Evolutionary conservation across 2,797 vertebrate genomes (phyloP), one percentile per base, ranked within the genome.

Genomic region (Heteromormyrus szaboi): DNA sequence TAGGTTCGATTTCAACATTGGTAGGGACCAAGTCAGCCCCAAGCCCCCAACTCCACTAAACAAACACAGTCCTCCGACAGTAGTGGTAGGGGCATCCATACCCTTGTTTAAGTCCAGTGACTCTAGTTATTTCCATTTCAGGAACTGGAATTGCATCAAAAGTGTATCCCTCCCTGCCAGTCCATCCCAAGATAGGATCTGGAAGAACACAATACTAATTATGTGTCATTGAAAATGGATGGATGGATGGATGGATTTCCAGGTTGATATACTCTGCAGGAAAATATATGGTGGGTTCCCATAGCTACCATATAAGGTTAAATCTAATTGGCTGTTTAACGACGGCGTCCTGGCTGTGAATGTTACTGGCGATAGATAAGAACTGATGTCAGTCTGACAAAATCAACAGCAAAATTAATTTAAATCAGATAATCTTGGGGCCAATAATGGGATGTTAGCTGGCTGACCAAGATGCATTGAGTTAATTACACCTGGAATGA

Each of bases 391-490:
- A 53, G 54, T 41, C 59, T 68, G 33, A 54, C n/a, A 25, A 41
- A 76, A 68, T 87, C 54, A 87, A 46, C 46, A 22, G 51, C 65
- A 53, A 89, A 89, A 89, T 86, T 48, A 81, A 86, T 87, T 89
- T 68, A 87, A 59, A 79, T 81, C 48, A 25, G 68, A 54, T 76
- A 17, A 29, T 41, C 59, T 44, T 68, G 12, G 85, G 48, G 48
- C 62, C 85, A 87, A 56, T 89, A 88, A 88, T 84, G 17, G 56
- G 44, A 65, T 51, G 83, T 85, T 85, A 89, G 81, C 81, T 51
- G 17, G 88, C 88, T 89, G 83, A 86, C 88, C 84, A 89, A 89
- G 88, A 86, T 76, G 19, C 53, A 89, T 86, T 86, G 84, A 89
- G 46, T 89, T 86, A 89, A 89, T 89, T 89, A 89, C 83, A 89